Evolutionary conservation across 2,888 invertebrate genomes (phyloP), one percentile per base, ranked within the genome.

Genomic region (Drosophila greeni): DNA sequence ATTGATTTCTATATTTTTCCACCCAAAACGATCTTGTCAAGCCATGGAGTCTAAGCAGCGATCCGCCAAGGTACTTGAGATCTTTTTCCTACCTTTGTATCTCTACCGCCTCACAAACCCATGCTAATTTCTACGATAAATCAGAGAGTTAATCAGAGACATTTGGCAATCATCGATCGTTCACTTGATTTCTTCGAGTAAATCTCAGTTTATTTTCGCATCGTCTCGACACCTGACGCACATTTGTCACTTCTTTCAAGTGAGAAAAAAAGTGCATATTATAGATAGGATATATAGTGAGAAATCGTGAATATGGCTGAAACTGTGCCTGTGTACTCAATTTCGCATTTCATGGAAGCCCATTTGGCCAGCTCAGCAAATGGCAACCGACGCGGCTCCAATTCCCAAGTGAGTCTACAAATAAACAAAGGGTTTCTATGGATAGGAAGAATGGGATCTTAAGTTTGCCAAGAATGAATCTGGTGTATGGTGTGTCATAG

Each of bases 281-380:
- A 40, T 24, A 18, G 11, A 29, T 24, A 11, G 16, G 3, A 26
- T 3, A 61, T 53, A 40, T 48, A 78, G 71, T 39, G 56, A 20
- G n/a, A 45, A 39, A 26, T 18, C 2, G 37, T 11, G 40, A 62
- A 57, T 8, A 87, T 86, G 86, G 66, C 56, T 20, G 75, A 85
- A 52, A 73, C 75, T 59, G 55, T 82, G 37, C 68, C 83, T 29
- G 78, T 86, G 34, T 87, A 78, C 67, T 81, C 85, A n/a, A 84
- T 86, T 67, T 87, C 87, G 3, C 73, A 85, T 58, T 86, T 74
- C 64, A 58, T 86, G 78, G 86, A 86, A 67, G 70, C 72, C 29
- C 72, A 75, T 54, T 61, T 73, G 42, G 70, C 73, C 14, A 37
- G 24, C 29, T 52, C 66, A 9, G 20, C 56, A 16, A 57, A 51